These are phyloP conservation scores for Axinella damicornis DNA, from an alignment of 37 sponge, comb jelly and placozoan genomes.

Conservation along the genomic window DNA sequence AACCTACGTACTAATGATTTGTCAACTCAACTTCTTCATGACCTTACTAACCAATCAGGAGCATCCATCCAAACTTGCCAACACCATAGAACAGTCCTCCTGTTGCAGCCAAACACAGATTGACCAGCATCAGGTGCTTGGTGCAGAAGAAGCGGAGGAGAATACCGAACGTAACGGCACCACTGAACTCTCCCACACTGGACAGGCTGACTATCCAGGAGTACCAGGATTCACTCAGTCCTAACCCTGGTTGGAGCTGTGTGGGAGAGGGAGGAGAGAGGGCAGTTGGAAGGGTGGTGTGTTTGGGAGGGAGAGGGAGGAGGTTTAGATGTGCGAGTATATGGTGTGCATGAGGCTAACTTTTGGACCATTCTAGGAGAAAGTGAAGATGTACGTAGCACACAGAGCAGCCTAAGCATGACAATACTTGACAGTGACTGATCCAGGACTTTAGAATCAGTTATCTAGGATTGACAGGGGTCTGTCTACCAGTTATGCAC, in stretches of 20 bases:
- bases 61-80: slow-evolving; percentile 50
- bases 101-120: neutral
- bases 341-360: no score
- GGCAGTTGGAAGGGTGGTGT: neutral
- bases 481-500: no score
- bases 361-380: no score
- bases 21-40: neutral
- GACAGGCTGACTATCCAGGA: slow-evolving; percentile 24
- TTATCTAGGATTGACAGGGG: no score
- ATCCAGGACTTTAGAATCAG: no score
- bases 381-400: no score
- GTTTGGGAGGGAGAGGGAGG: no score
- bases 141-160: neutral
- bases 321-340: no score
- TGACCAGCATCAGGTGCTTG: slow-evolving; percentile 26
- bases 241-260: slow-evolving; percentile 50
- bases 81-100: slow-evolving; percentile 41
- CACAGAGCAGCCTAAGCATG: no score
- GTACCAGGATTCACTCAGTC: slow-evolving; percentile 45
- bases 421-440: no score
- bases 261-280: neutral
- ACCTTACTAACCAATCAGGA: slow-evolving; percentile 45
- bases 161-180: slow-evolving; percentile 27
- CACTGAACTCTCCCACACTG: slow-evolving; percentile 48
- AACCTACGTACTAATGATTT: no score